Evolutionary conservation across 2,888 invertebrate species (phyloP).

Genomic region (Euzophera pinguis): DNA sequence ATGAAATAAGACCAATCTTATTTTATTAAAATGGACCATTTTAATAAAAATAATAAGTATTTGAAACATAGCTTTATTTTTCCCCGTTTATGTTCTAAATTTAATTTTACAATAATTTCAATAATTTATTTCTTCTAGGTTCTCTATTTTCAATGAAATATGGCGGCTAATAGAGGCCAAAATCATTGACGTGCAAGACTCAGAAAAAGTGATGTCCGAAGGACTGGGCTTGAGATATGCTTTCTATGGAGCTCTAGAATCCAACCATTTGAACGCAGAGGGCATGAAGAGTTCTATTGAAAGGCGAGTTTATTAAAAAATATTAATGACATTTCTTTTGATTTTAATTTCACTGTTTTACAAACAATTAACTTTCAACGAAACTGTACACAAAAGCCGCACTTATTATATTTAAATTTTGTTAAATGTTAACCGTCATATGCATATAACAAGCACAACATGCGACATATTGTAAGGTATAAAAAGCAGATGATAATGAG

Average conservation of each 20-base stretch:
- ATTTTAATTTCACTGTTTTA: too few species aligned
- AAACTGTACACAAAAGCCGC: too few species aligned
- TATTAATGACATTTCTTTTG: not conserved
- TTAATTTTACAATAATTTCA: not conserved
- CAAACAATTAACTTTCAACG: too few species aligned
- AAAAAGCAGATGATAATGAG: too few species aligned
- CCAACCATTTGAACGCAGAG: slow-evolving; percentile 96
- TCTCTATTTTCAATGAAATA: slow-evolving; percentile 94
- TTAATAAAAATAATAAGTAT: too few species aligned
- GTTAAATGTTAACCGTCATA: not conserved
- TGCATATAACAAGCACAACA: too few species aligned
- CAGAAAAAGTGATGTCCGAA: slow-evolving; percentile 96
- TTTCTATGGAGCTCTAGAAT: slow-evolving; percentile 95
- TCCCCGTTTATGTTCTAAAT: too few species aligned
- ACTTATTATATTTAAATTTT: too few species aligned
- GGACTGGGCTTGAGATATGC: slow-evolving; percentile 97
- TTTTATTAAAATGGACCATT: too few species aligned
- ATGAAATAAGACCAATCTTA: too few species aligned
- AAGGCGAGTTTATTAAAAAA: slow-evolving; percentile 43
- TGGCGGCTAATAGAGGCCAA: slow-evolving; percentile 93
- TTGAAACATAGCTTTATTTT: too few species aligned
- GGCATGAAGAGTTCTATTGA: slow-evolving; percentile 84
- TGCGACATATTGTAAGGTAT: too few species aligned
- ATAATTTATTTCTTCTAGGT: slow-evolving; percentile 79
- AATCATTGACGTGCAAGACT: slow-evolving; percentile 90